A percentile compares a stretch with the other conserved stretches of the same genome.
phyloP scores from a whole-genome alignment of 2,113 vertebrate genomes.

The Cyphomyrus discorhynchus region DNA sequence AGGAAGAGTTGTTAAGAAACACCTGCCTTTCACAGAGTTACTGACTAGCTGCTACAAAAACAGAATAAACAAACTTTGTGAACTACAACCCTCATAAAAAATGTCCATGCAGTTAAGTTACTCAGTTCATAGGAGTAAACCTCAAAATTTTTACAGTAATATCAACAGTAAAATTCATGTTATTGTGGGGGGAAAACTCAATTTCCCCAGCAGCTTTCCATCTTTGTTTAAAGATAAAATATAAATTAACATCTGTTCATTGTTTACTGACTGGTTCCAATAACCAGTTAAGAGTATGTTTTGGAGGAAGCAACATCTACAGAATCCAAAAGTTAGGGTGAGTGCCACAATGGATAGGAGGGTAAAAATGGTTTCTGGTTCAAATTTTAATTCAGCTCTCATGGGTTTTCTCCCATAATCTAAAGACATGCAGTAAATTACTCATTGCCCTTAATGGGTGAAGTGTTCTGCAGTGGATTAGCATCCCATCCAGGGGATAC shows the following conservation, averaged over 20 bases:
- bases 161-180: neutral
- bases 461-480: neutral
- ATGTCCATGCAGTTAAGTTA: neutral
- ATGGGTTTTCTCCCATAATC: neutral
- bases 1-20: slow-evolving; percentile 27
- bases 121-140: neutral
- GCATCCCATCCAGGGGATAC: neutral
- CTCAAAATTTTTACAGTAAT: slow-evolving; percentile 1
- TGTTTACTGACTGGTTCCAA: neutral
- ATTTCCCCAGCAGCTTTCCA: neutral
- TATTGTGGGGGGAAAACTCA: neutral
- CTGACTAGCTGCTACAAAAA: slow-evolving; percentile 57
- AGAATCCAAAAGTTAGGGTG: neutral
- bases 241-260: neutral
- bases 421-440: neutral
- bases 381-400: neutral
- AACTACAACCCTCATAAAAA: neutral
- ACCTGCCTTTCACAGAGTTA: neutral
- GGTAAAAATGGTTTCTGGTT: neutral
- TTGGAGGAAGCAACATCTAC: neutral
- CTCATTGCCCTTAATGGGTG: neutral
- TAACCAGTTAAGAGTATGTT: neutral
- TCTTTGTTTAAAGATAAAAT: neutral
- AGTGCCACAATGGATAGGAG: neutral
- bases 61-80: neutral